phyloP scores from a whole-genome alignment of 37 sponge, comb jelly and placozoan species.

The Beroe forskalii region DNA sequence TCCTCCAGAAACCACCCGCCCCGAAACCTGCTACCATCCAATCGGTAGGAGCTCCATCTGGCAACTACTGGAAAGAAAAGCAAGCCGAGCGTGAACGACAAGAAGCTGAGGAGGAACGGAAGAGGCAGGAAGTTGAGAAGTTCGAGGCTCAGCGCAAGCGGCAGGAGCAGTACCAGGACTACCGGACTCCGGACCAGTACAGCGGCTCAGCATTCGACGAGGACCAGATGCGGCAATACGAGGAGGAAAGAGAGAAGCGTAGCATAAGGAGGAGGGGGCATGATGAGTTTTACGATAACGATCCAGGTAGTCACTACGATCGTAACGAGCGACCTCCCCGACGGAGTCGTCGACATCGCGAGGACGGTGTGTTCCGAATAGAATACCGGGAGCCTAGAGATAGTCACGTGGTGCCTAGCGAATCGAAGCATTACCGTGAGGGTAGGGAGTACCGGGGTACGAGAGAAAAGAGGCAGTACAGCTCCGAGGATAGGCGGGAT shows the following conservation, averaged over 20 bases:
- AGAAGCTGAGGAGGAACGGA: constrained; percentile 44
- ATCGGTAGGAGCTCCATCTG: constrained; percentile 4
- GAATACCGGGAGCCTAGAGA: constrained; percentile 37
- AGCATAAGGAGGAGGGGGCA: constrained; percentile 29
- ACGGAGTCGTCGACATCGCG: background rate
- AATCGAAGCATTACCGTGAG: background rate
- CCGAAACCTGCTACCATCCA: background rate
- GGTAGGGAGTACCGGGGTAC: background rate
- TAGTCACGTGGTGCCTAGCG: background rate
- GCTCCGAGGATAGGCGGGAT: background rate
- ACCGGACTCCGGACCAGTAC: constrained; percentile 34
- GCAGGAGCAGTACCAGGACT: constrained; percentile 57
- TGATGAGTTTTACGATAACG: constrained; percentile 37
- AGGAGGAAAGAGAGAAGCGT: constrained; percentile 44
- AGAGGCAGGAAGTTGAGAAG: constrained; percentile 22
- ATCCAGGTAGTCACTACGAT: background rate
- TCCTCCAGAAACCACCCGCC: constrained; percentile 26
- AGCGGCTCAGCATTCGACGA: constrained; percentile 38
- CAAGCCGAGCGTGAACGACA: constrained; percentile 41
- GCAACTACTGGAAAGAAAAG: constrained; percentile 52
- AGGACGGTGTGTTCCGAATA: constrained; percentile 4
- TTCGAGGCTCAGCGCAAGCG: background rate
- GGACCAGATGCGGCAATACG: constrained; percentile 9
- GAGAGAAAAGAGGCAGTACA: no score
- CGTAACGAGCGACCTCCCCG: background rate